Evolutionary conservation across 23 tunicate species (phyloP), one percentile per base, ranked within the genome.

Genomic region (Halocynthia roretzi): DNA sequence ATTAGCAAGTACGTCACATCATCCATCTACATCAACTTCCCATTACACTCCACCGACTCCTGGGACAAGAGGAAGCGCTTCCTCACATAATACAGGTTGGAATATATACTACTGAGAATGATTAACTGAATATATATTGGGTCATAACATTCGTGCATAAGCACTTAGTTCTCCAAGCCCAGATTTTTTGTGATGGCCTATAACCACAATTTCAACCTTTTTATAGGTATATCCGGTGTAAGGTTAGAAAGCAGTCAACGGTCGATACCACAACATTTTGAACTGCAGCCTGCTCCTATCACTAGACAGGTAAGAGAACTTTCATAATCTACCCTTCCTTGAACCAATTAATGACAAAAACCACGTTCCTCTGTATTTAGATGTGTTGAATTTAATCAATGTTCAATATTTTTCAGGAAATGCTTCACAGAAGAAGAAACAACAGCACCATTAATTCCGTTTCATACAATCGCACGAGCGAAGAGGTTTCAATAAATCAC

Each of bases 251-350:
- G 64, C 55, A 74, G 78, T 64, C 68, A 54, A 12, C 22, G 78
- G 1, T 74, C 78, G 17, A 0, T 56, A 5, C 78, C 78, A 58
- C 64, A 55, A n/a, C 71, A 84, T 31, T 92, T 92, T 78, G 80
- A 83, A 56, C 81, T 92, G 7, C 98, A 86, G 71, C 92, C 98
- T 11, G 98, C 98, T 63, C 98, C 98, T 10, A 50, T 78, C 8
- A 73, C 84, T 12, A 68, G 98, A 80, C 79, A 92, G 85, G 98
- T 83, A 40, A 69, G 80, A 20, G 18, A 67, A 14, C 10, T 15
- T 67, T 18, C 22, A 15, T 49, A 10, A 12, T 11, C 31, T 31
- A 67, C 21, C 22, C 71, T 31, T 31, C 44, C 44, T 1, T 1
- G 44, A 31, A 0, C 44, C 1, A 31, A 31, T 31, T 4, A 31